Evolutionary conservation across 1,140 invertebrate genomes (phyloP).

Genomic region (Drosophila grimshawi): DNA sequence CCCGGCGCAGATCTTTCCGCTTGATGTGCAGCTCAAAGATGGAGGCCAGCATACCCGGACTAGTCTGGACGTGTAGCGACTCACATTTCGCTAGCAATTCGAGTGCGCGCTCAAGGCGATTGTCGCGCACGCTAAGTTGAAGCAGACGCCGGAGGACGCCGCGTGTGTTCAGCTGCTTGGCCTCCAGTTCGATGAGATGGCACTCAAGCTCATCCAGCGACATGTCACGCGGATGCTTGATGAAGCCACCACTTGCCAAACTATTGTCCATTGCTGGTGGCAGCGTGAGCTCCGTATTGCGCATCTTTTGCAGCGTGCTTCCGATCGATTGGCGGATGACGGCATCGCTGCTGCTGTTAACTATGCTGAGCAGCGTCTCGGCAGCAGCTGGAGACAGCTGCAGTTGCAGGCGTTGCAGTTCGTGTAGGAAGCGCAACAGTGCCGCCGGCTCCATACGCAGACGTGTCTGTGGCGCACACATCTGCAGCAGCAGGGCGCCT

Average conservation of each 20-base stretch:
- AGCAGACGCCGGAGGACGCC: slow-evolving; percentile 85
- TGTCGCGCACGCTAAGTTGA: slow-evolving; percentile 79
- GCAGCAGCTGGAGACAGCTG: slow-evolving; percentile 64
- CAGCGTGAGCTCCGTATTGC: slow-evolving; percentile 40
- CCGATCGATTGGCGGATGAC: slow-evolving; percentile 29
- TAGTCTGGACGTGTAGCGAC: slow-evolving; percentile 73
- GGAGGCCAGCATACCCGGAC: slow-evolving; percentile 84
- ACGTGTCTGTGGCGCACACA: slow-evolving; percentile 62
- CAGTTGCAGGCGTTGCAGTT: slow-evolving; percentile 59
- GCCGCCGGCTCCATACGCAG: slow-evolving; percentile 54
- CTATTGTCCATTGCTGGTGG: slow-evolving; percentile 30
- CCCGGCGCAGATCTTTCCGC: slow-evolving; percentile 76
- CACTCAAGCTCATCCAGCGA: slow-evolving; percentile 85
- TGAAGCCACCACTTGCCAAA: slow-evolving; percentile 44
- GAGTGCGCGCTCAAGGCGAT: slow-evolving; percentile 83
- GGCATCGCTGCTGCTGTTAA: slow-evolving; percentile 3
- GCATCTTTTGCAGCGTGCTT: slow-evolving; percentile 62
- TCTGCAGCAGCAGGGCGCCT: slow-evolving; percentile 62
- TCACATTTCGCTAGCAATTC: slow-evolving; percentile 83
- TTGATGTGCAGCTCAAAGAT: slow-evolving; percentile 84
- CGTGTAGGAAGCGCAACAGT: slow-evolving; percentile 60
- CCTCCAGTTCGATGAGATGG: slow-evolving; percentile 85
- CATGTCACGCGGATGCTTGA: slow-evolving; percentile 85
- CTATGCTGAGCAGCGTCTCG: slow-evolving; percentile 37
- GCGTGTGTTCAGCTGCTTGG: slow-evolving; percentile 84